Conservation (phyloP, 2,113 vertebrate genomes). For the Maccullochella peelii region DNA sequence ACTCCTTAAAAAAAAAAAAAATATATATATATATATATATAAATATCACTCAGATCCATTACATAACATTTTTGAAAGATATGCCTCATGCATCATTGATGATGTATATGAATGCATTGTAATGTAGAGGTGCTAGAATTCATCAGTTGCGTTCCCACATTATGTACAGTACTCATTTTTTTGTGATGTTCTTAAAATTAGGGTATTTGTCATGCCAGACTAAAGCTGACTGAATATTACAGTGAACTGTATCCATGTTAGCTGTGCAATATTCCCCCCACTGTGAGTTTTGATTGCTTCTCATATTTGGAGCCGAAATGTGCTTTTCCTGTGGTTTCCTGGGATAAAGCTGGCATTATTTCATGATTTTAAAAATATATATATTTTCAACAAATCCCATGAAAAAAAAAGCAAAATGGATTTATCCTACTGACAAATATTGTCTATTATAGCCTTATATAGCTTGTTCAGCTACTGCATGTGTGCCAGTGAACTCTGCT, state of each 20-base stretch:
- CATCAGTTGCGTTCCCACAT: neutral
- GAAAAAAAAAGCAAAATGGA: neutral
- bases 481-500: neutral
- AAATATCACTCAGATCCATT: neutral
- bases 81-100: neutral
- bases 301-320: conserved; percentile 15
- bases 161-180: neutral
- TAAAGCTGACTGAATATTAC: neutral
- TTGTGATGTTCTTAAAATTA: neutral
- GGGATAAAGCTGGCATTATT: neutral
- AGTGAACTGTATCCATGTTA: neutral
- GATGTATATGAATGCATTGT: too few relatives aligned
- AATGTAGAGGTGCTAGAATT: neutral
- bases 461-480: neutral
- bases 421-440: neutral
- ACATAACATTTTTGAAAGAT: neutral
- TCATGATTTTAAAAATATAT: neutral
- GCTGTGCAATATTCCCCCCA: neutral
- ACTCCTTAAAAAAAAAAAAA: neutral
- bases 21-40: too few relatives aligned
- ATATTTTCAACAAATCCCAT: neutral
- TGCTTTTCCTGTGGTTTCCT: neutral
- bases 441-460: neutral
- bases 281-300: conserved; percentile 19
- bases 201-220: neutral